Percentiles rank a stretch among this genome's conserved stretches.
phyloP scores from a whole-genome alignment of 2,113 vertebrate species.

The Mastomys coucha region DNA sequence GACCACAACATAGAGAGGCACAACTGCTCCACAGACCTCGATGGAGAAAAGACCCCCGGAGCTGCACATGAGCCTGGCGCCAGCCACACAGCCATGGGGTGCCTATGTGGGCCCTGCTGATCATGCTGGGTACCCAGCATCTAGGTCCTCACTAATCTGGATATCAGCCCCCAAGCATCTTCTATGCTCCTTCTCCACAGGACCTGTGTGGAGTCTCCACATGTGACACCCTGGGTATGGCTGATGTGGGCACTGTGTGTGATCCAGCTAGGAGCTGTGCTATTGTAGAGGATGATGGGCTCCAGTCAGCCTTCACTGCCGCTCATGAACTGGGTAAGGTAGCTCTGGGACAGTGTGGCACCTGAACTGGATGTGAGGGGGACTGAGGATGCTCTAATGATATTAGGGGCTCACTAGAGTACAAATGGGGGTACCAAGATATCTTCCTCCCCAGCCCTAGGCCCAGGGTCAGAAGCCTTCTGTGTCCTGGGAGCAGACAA shows the following conservation, averaged over 20 bases:
- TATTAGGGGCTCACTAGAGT: neutral
- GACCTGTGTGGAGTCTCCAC: constrained; percentile 87
- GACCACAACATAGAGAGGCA: neutral
- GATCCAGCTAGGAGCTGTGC: constrained; percentile 87
- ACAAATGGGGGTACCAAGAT: neutral
- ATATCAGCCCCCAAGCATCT: neutral
- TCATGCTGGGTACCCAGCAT: neutral
- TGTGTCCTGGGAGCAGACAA: neutral
- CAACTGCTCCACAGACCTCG: accelerated
- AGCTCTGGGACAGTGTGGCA: accelerated
- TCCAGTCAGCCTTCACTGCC: constrained; percentile 86
- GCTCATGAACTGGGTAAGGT: constrained; percentile 87
- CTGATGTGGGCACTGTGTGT: constrained; percentile 88
- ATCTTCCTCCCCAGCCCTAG: neutral
- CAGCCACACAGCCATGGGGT: neutral
- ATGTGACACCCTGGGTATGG: constrained; percentile 88
- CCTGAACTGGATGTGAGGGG: too few species aligned
- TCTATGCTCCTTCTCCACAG: constrained; percentile 61
- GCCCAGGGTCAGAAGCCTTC: neutral
- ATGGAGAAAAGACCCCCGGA: neutral
- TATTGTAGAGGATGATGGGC: constrained; percentile 87
- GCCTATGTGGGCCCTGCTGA: neutral
- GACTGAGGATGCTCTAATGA: neutral
- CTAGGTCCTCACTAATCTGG: neutral
- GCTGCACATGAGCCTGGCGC: accelerated